Conservation (phyloP, 2,797 vertebrate species). For the Lycodopsis pacificus region DNA sequence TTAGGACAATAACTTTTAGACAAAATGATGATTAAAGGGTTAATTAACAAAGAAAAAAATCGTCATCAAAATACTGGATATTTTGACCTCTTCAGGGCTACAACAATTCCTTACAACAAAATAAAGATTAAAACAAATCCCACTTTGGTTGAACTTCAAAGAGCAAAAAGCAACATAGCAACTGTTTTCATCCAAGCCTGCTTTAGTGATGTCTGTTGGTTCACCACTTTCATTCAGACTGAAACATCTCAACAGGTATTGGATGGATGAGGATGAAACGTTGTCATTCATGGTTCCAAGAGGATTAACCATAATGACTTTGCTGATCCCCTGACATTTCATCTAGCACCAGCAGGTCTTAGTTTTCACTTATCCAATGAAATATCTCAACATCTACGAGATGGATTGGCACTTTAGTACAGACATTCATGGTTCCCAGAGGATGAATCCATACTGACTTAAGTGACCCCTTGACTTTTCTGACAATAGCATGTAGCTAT, state of each 20-base stretch:
- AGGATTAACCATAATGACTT: background rate
- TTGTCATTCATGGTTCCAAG: background rate
- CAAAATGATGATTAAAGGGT: background rate
- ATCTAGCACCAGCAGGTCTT: no score
- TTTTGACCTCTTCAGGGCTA: background rate
- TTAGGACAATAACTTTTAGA: slow-evolving; percentile 10
- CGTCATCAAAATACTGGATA: background rate
- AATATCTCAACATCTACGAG: background rate
- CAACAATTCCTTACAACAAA: background rate
- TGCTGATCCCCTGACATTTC: background rate
- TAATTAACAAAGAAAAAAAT: background rate
- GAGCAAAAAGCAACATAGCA: background rate
- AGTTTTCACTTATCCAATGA: no score
- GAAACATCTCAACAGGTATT: slow-evolving; percentile 7
- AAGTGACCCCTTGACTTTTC: background rate
- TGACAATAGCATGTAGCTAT: background rate
- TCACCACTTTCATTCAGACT: background rate
- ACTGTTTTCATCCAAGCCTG: background rate
- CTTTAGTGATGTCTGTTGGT: background rate
- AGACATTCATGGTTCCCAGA: background rate
- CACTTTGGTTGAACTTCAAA: background rate
- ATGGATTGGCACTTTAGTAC: background rate
- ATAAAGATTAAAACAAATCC: background rate
- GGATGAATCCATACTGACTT: background rate
- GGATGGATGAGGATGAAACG: background rate